Evolutionary conservation across 2,797 vertebrate species (phyloP), one percentile per base, ranked within the genome.

Genomic region (Melanotaenia nigrans): DNA sequence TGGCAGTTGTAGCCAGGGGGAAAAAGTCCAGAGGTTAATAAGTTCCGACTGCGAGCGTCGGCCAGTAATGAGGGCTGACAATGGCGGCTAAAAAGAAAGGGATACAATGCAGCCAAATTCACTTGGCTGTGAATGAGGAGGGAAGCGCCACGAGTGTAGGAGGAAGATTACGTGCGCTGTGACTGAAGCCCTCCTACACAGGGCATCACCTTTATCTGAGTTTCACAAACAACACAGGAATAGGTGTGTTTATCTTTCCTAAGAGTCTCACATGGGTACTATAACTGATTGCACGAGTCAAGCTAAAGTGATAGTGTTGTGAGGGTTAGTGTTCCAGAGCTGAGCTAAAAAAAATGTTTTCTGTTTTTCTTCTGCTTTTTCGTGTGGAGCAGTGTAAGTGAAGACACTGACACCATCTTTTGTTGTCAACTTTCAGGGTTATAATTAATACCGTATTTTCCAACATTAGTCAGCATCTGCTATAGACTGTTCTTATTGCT

Each of bases 31-130:
- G 58, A 84, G 87, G 82, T 90, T 90, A 90, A 89, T 82, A 81
- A 87, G 85, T 78, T 81, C 77, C 49, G 75, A 77, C 76, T 82
- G 79, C 3, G 61, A 77, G 61, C 49, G 64, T 68, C 4, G 72
- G 82, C 73, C 78, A 12, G 57, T 87, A 88, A 88, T 85, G 70
- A 89, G 78, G 78, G 72, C 74, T n/a, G 79, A 87, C 78, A 81
- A 75, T 77, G 66, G 68, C 14, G 6, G 16, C 74, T 30, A 61
- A 71, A 20, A 61, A 30, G 51, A 70, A 65, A 80, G 67, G 30
- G 35, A 61, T 35, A 22, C 60, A 53, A 36, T 64, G 33, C 64
- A 68, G 40, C 25, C 36, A 30, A 38, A 45, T 57, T 60, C 49
- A 10, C 65, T 82, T 87, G 73, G 72, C 88, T 75, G 80, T 56